Evolutionary conservation across 1,140 invertebrate species (phyloP), one percentile per base, ranked within the genome.

Genomic region (Helicoverpa zea): DNA sequence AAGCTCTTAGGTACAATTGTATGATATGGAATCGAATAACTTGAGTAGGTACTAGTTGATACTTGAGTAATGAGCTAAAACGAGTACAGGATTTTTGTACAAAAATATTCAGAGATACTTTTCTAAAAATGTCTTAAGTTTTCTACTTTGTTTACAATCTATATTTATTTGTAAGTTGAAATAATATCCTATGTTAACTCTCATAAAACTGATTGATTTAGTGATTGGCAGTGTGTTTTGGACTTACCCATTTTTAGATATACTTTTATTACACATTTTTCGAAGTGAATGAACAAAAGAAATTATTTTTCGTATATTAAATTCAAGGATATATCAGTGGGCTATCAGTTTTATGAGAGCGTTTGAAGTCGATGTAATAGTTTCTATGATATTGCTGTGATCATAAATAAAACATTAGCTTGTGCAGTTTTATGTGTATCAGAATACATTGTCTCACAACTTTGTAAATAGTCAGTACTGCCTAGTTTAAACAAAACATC

Each of bases 51-150:
- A 90, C 86, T 87, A 90, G 81, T 87, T 90, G 88, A 93, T 89
- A 91, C 81, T 66, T 83, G 85, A 86, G 83, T 54, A 64, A 43
- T 64, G 61, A 64, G 47, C 47, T 77, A 77, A 52, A 77, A 77
- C 66, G 75, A n/a, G 43, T 49, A 66, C 43, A 49, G 49, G 61
- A 85, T 83, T 89, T 91, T 91, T 93, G 89, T 92, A 93, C 90
- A 93, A 93, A 93, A 93, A 93, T 93, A 93, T 90, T 88, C 87
- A 84, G 87, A 90, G 88, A 86, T 90, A 91, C 89, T 89, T 84
- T 84, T 87, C 73, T 61, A 75, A 51, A 51, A 61, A 63, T 72
- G 68, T 52, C 43, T 73, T 73, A 73, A 56, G 18, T 75, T 61
- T 66, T 35, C 75, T 77, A 77, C 73, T 77, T 66, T 52, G 61